Evolutionary conservation across 2,113 vertebrate genomes (phyloP), one percentile per base, ranked within the genome.

Genomic region (Psittacara wagleri): DNA sequence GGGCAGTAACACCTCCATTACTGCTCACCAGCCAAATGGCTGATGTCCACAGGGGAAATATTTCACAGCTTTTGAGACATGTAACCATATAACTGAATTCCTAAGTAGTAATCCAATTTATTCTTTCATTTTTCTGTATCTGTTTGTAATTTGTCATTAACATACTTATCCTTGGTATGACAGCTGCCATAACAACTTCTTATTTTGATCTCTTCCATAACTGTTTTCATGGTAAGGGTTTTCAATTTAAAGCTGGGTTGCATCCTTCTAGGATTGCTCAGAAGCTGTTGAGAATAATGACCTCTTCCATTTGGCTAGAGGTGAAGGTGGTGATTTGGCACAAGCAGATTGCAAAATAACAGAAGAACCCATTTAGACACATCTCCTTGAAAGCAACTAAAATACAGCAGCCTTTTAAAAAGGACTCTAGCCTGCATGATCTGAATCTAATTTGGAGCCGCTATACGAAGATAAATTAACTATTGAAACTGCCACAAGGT

Each of bases 121-220:
- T 91, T 94, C 44, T n/a, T 88, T 82, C 19, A 41, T 85, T 87
- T 90, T 86, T 86, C 55, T 76, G 4, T 55, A 33, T 83, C 37
- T 68, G 8, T 81, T 93, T 85, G 39, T 67, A 87, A 79, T 92
- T 88, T 84, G 16, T 86, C n/a, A 77, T 92, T 67, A 86, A 82
- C 28, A 20, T 43, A 33, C 44, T 92, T 83, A 62, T 43, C 19
- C 18, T 89, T 5, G 9, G 43, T 82, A 93, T 94, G 37, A 9
- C 48, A 75, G 85, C 95, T 97, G 31, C 74, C 82, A 96, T 96
- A 96, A 95, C 89, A 95, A 95, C 85, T 85, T 9, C 43, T 86
- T 92, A 75, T 69, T 96, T 96, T 83, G 83, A 66, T 82, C 6
- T 77, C 13, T 94, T 90, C n/a, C 19, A 25, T 86, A 13, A 66